These are phyloP conservation scores for Pteronotus mesoamericanus DNA, from an alignment of 2,797 vertebrate species.

Conservation along the genomic window DNA sequence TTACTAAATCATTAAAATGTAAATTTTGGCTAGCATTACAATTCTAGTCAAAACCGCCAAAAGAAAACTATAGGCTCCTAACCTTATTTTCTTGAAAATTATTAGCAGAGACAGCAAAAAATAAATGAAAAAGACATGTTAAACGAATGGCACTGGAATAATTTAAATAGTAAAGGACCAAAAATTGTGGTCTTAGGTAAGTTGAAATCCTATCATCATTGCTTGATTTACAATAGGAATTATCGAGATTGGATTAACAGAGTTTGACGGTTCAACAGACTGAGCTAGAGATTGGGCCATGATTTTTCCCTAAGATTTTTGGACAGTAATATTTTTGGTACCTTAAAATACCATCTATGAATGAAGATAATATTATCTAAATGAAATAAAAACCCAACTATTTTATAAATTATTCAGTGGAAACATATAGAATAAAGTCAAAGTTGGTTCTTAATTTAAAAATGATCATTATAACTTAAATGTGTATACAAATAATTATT, in stretches of 20 bases:
- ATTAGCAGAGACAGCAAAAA: not conserved
- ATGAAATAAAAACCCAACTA: not conserved
- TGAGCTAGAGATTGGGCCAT: not conserved
- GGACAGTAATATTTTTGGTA: not conserved
- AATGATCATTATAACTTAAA: not conserved
- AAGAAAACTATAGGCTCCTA: not conserved
- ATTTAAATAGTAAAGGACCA: not conserved
- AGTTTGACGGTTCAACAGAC: not conserved
- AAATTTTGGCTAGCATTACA: conserved; percentile 14
- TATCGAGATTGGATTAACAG: not conserved
- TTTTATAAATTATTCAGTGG: not conserved
- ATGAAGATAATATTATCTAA: not conserved
- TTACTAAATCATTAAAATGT: not conserved
- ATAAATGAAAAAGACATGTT: not conserved
- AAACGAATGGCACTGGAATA: not conserved
- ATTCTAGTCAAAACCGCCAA: conserved; percentile 23
- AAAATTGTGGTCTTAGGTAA: not conserved
- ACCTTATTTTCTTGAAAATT: conserved; percentile 27
- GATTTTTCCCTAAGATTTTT: not conserved
- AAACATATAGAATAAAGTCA: not conserved
- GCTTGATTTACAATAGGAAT: conserved; percentile 17
- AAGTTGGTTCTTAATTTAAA: conserved; percentile 3
- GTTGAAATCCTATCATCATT: not conserved
- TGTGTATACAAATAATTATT: not conserved
- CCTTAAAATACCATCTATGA: not conserved